Conservation (phyloP, 2,797 vertebrate species). For the Anabas testudineus region DNA sequence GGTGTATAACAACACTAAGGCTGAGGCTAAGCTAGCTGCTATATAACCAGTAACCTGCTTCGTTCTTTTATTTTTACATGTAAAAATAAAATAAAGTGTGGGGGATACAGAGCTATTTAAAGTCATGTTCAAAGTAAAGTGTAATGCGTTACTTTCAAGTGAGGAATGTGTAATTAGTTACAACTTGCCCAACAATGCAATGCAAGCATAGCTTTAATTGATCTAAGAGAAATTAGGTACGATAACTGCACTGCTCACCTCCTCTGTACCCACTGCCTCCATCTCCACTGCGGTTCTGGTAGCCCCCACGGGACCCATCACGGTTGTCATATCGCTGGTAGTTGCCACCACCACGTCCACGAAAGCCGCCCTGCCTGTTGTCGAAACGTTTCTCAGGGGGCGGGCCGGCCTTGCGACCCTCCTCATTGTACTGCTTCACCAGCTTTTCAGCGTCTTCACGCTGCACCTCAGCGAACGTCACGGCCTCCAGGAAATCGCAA, state of each 20-base stretch:
- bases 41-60: no score
- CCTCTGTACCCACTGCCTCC: constrained; percentile 81
- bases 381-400: constrained; percentile 93
- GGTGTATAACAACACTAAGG: no score
- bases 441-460: constrained; percentile 88
- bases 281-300: constrained; percentile 81
- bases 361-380: constrained; percentile 84
- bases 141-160: no score
- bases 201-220: neutral
- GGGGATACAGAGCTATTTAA: no score
- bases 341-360: constrained; percentile 82
- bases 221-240: neutral
- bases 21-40: no score
- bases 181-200: no score
- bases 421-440: constrained; percentile 93
- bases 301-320: constrained; percentile 82
- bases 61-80: no score
- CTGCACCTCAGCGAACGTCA: constrained; percentile 88
- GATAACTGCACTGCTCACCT: constrained; percentile 55
- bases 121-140: no score
- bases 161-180: no score
- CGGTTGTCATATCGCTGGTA: constrained; percentile 89
- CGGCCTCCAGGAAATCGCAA: constrained; percentile 91
- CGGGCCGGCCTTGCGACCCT: constrained; percentile 90
- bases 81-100: no score